Conservation (phyloP, 2,113 vertebrate genomes). For the Phalacrocorax brasilianus region DNA sequence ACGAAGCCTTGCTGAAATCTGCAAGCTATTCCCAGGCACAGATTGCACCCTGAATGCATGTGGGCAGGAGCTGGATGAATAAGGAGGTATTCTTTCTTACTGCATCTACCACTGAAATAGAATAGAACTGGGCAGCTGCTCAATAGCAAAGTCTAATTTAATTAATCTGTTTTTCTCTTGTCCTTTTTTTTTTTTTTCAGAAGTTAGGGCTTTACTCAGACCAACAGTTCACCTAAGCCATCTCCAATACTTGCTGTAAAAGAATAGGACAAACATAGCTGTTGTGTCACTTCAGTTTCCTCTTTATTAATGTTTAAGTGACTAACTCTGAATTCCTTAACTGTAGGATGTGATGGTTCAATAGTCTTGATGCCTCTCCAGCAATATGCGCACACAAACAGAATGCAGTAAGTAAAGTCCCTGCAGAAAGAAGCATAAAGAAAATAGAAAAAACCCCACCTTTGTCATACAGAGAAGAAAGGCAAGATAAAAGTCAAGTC, state of each 20-base stretch:
- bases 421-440: not conserved
- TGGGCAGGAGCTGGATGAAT: slow-evolving; percentile 42
- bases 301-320: not conserved
- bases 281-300: not conserved
- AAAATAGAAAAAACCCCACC: not conserved
- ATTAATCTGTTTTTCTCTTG: not conserved
- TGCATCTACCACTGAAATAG: not conserved
- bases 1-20: not conserved
- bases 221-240: not conserved
- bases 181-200: not conserved
- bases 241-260: not conserved
- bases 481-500: not conserved
- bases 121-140: not conserved
- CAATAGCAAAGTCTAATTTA: not conserved
- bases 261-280: not conserved
- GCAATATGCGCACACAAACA: not conserved
- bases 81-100: slow-evolving; percentile 19
- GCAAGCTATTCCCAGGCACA: not conserved
- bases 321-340: not conserved
- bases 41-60: not conserved
- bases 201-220: not conserved
- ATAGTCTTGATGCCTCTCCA: not conserved
- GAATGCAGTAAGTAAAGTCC: not conserved
- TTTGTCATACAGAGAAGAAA: not conserved
- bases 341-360: not conserved